Evolutionary conservation across 1,140 invertebrate genomes (phyloP).

Genomic region (Helicoverpa armigera): DNA sequence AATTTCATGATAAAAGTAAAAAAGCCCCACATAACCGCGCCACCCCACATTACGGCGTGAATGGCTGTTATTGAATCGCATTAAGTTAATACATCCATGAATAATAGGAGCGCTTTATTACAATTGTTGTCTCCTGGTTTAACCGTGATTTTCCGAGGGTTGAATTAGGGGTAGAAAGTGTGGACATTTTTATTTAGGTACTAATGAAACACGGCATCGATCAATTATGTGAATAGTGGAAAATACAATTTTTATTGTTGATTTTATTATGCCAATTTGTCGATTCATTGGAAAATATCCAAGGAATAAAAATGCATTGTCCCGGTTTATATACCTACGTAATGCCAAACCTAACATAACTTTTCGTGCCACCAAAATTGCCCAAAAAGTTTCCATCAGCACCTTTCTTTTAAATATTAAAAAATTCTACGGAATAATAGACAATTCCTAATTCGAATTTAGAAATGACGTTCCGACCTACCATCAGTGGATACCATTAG

Average conservation of each 20-base stretch:
- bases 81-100: conserved; percentile 59
- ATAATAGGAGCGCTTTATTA: conserved; percentile 60
- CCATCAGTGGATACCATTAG: no score
- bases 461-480: no score
- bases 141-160: conserved; percentile 48
- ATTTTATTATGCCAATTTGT: not conserved
- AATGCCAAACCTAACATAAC: no score
- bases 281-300: no score
- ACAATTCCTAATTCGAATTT: no score
- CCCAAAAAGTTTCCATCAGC: no score
- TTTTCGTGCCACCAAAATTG: no score
- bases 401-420: no score
- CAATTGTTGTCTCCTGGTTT: conserved; percentile 51
- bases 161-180: conserved; percentile 44
- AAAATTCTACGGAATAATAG: no score
- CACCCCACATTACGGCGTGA: conserved; percentile 48
- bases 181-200: conserved; percentile 34
- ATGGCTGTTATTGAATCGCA: conserved; percentile 57
- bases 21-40: conserved; percentile 19
- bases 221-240: not conserved
- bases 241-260: not conserved
- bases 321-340: no score
- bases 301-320: no score
- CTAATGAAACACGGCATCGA: conserved; percentile 23
- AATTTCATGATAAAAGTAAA: conserved; percentile 28